These are phyloP conservation scores for Gallinago solitaria DNA, from an alignment of 2,797 vertebrate genomes.

Conservation along the genomic window DNA sequence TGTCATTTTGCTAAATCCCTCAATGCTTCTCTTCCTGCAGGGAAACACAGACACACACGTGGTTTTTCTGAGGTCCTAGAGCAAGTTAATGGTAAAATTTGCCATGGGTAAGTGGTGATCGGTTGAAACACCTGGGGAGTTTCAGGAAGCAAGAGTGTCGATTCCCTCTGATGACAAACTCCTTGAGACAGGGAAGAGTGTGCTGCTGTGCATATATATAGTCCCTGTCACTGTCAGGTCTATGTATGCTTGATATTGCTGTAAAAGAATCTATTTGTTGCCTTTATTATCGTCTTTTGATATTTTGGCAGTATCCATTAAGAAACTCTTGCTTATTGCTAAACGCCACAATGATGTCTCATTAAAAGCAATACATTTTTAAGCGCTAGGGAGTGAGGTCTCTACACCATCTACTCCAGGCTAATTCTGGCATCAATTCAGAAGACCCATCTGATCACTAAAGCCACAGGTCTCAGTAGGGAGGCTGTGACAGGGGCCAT, in stretches of 20 bases:
- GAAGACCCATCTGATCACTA: background rate
- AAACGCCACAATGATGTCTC: background rate
- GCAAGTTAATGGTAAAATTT: background rate
- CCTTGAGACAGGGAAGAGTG: background rate
- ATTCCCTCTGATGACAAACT: background rate
- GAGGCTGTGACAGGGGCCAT: background rate
- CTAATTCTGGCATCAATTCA: background rate
- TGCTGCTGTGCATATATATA: background rate
- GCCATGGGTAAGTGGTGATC: background rate
- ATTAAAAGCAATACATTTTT: background rate
- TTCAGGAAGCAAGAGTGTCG: background rate
- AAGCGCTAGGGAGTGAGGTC: background rate
- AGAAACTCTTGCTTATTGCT: background rate
- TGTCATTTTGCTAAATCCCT: background rate
- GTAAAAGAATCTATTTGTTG: background rate
- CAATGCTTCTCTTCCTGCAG: background rate
- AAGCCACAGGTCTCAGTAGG: background rate
- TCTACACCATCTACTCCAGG: background rate
- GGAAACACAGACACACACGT: fast-evolving
- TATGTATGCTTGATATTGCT: too few species aligned
- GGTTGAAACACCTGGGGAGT: background rate
- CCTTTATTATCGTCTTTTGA: background rate
- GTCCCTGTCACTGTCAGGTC: background rate
- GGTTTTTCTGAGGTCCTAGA: background rate
- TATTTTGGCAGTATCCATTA: background rate